These are phyloP conservation scores for Dreissena polymorpha DNA, from an alignment of 1,140 invertebrate genomes.

Conservation along the genomic window DNA sequence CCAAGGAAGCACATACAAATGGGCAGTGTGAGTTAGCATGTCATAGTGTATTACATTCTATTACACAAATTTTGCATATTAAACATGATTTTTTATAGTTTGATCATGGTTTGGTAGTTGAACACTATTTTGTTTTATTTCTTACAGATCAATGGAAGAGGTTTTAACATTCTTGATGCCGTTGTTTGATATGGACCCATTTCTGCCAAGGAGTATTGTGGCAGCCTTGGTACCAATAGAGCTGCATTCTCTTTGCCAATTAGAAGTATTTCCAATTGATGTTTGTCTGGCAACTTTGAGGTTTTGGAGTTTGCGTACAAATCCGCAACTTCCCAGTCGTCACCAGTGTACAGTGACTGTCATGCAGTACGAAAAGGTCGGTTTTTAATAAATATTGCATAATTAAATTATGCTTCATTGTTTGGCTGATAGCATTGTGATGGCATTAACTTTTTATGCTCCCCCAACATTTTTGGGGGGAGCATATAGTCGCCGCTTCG, in stretches of 20 bases:
- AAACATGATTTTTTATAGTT: neutral
- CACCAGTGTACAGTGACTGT: too few relatives aligned
- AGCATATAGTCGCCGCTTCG: too few relatives aligned
- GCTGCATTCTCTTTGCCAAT: neutral
- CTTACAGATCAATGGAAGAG: conserved; percentile 4
- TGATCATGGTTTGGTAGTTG: neutral
- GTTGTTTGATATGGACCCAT: neutral
- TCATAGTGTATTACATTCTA: neutral
- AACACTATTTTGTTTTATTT: neutral
- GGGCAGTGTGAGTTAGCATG: neutral
- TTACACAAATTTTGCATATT: neutral
- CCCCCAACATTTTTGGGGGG: too few relatives aligned
- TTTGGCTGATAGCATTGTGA: too few relatives aligned
- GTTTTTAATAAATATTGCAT: too few relatives aligned
- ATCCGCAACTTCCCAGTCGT: neutral
- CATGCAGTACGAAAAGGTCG: too few relatives aligned
- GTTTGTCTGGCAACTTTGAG: neutral
- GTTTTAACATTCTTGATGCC: neutral
- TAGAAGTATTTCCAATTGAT: neutral
- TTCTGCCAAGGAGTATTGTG: neutral
- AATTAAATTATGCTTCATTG: too few relatives aligned
- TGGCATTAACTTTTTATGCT: too few relatives aligned
- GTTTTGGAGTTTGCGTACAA: neutral
- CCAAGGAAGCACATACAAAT: neutral
- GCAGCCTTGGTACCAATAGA: neutral